A percentile compares a stretch with the other conserved stretches of the same genome.
Conservation (phyloP, 1,140 invertebrate species). For the Venturia canescens region DNA sequence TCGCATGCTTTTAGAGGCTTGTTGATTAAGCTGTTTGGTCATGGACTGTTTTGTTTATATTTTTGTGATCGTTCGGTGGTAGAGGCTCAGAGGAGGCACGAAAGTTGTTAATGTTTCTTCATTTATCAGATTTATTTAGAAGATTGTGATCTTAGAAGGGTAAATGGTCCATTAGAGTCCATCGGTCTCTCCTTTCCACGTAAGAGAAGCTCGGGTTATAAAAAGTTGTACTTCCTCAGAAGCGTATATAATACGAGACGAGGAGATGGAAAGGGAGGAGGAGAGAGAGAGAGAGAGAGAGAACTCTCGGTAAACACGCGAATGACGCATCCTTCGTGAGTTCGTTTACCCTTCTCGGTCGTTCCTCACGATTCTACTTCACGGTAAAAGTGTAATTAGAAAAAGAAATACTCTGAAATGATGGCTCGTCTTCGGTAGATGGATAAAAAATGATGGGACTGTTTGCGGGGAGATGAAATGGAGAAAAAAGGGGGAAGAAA, state of each 20-base stretch:
- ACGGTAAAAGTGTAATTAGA: background rate
- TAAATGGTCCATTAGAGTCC: slow-evolving; percentile 10
- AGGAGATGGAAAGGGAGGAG: background rate
- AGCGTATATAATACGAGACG: background rate
- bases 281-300: background rate
- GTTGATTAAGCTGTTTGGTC: no score
- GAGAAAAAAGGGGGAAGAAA: no score
- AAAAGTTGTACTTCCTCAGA: slow-evolving; percentile 10
- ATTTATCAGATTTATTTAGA: no score
- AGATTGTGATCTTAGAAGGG: background rate
- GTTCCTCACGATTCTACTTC: background rate
- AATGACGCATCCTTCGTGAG: slow-evolving; percentile 10
- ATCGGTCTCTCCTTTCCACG: background rate
- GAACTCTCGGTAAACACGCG: slow-evolving; percentile 1
- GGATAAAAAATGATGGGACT: background rate
- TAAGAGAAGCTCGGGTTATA: background rate
- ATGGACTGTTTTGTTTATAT: no score
- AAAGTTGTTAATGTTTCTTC: no score
- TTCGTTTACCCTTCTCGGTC: background rate
- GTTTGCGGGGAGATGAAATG: no score
- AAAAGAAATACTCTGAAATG: background rate
- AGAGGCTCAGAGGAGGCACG: no score
- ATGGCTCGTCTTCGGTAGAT: background rate
- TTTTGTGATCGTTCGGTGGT: no score
- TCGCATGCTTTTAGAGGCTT: no score